Base-by-base conservation (phyloP, 1,140 invertebrate species). In the Sinella curviseta region DNA sequence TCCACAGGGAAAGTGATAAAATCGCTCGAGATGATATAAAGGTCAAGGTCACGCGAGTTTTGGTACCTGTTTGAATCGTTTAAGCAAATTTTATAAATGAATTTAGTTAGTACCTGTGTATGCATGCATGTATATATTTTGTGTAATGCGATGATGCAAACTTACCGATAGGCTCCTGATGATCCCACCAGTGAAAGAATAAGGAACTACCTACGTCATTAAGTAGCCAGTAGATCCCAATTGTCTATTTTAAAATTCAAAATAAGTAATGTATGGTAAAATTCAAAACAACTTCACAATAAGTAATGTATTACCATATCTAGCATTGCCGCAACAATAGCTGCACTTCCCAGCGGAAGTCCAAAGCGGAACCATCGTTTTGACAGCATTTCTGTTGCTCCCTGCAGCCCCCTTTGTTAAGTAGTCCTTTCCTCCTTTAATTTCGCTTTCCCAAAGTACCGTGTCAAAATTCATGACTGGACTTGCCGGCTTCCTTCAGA, bases 361-460 rank as follows among this genome's bases (percentile, higher is more conserved):
- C 78, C 78, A 74, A 77, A 79, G 8, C 78, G 78, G 35, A 67
- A 67, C 74, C 74, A 80, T 55, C 48, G 36, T 55, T 80, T 76
- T 31, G 74, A 75, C 2, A 75, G 36, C 74, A 75, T 75, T 3
- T 8, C 39, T 34, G 34, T 67, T 33, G 30, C 3, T 8, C 31
- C 30, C 24, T 8, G 20, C 60, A 8, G 8, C 8, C 28, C 24
- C 8, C 60, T 26, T 8, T 48, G 8, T 12, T 20, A 48, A n/a
- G n/a, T n/a, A n/a, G n/a, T n/a, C n/a, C n/a, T n/a, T n/a, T n/a
- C n/a, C n/a, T n/a, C n/a, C n/a, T n/a, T n/a, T n/a, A n/a, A n/a
- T n/a, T n/a, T n/a, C n/a, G n/a, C n/a, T n/a, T n/a, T n/a, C n/a
- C n/a, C n/a, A n/a, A n/a, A n/a, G n/a, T n/a, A n/a, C n/a, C n/a